Conservation (phyloP, 2,888 invertebrate genomes). For the Synergus itoensis region DNA sequence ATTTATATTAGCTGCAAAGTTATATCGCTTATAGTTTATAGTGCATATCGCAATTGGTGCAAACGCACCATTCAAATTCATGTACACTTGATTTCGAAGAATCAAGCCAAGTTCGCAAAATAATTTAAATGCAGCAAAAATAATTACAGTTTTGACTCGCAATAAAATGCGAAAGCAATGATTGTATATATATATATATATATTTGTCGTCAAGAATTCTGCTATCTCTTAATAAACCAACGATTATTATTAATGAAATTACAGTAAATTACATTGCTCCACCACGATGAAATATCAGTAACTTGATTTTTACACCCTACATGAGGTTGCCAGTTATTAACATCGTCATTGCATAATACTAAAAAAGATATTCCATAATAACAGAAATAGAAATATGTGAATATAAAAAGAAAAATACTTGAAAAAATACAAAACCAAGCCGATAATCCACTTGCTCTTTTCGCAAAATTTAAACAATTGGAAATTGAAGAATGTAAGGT, state of each 20-base stretch:
- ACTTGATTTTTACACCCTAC: constrained; percentile 28
- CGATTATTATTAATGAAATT: constrained; percentile 18
- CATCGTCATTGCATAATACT: constrained; percentile 10
- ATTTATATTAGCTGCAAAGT: neutral
- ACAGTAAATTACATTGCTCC: constrained; percentile 26
- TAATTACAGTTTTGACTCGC: neutral
- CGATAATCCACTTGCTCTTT: neutral
- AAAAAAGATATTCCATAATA: constrained; percentile 14
- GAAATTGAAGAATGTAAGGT: neutral
- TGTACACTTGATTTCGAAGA: neutral
- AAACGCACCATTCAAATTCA: neutral
- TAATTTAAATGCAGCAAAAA: constrained; percentile 4
- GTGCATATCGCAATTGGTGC: neutral
- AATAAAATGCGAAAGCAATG: constrained; percentile 23
- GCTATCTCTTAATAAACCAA: constrained; percentile 11
- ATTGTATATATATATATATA: neutral
- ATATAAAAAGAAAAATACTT: constrained; percentile 7
- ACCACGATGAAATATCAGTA: constrained; percentile 19
- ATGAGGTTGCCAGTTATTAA: constrained; percentile 5
- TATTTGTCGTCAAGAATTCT: constrained; percentile 3
- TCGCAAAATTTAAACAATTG: neutral
- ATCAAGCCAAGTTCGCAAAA: constrained; percentile 13
- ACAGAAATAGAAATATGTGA: constrained; percentile 6
- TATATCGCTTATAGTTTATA: neutral
- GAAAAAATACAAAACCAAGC: constrained; percentile 22